These are phyloP conservation scores for Solenopsis fugax DNA, from an alignment of 1,140 invertebrate genomes.

Conservation along the genomic window DNA sequence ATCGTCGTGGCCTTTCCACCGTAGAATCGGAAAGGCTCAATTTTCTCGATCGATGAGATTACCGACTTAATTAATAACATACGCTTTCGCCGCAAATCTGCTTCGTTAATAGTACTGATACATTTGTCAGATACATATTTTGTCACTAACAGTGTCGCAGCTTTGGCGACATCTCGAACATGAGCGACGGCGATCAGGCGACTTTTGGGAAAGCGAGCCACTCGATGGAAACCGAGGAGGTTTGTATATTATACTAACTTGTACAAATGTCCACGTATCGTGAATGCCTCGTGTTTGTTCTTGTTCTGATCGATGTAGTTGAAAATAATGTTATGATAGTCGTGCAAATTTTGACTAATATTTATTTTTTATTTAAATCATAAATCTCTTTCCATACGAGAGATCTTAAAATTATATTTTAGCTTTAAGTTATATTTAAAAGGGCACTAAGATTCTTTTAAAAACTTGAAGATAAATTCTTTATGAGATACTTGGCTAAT, in stretches of 20 bases:
- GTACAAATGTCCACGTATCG: not conserved
- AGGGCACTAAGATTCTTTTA: not conserved
- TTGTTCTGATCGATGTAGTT: not conserved
- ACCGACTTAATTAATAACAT: not conserved
- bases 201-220: conserved; percentile 76
- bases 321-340: not conserved
- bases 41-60: conserved; percentile 9
- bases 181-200: conserved; percentile 84
- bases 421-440: not conserved
- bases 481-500: not conserved
- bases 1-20: not conserved
- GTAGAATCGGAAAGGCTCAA: not conserved
- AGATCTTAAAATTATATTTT: not conserved
- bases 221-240: conserved; percentile 82
- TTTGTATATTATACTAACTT: conserved; percentile 74
- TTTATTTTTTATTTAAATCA: not conserved
- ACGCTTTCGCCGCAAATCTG: conserved; percentile 46
- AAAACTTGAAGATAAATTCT: not conserved
- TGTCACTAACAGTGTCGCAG: conserved; percentile 88
- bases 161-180: conserved; percentile 89
- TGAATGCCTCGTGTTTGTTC: not conserved
- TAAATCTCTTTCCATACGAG: not conserved
- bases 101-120: conserved; percentile 63
- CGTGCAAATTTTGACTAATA: not conserved
- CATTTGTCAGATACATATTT: conserved; percentile 76